Conservation (phyloP, 2,113 vertebrate species). For the Lichenostomus cassidix region DNA sequence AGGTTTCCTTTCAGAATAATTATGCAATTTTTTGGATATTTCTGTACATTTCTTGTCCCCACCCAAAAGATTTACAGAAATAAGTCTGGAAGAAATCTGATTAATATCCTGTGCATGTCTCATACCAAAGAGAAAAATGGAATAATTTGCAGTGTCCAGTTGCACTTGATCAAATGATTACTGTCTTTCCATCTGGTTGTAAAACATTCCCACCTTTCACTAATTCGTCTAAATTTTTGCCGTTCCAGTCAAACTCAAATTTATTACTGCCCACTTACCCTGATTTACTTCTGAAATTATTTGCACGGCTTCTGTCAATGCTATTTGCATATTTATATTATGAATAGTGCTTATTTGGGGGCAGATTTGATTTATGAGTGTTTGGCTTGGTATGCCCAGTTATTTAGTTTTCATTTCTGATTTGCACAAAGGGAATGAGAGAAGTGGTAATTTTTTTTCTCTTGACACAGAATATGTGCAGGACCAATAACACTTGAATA, state of each 20-base stretch:
- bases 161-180: constrained; percentile 69
- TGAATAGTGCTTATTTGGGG: constrained; percentile 68
- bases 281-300: constrained; percentile 74
- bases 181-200: constrained; percentile 57
- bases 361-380: constrained; percentile 68
- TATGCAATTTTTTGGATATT: background rate
- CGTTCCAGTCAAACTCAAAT: constrained; percentile 71
- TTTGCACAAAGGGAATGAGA: constrained; percentile 55
- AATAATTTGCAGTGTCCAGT: constrained; percentile 66
- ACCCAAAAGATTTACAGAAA: background rate
- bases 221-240: constrained; percentile 72
- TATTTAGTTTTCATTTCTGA: constrained; percentile 67
- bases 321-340: constrained; percentile 74
- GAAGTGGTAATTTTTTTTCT: constrained; percentile 28
- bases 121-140: constrained; percentile 10
- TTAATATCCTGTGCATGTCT: background rate
- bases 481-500: background rate
- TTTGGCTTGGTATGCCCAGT: constrained; percentile 59
- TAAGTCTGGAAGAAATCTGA: background rate
- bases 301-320: constrained; percentile 63
- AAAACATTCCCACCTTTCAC: constrained; percentile 68
- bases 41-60: background rate
- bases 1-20: background rate
- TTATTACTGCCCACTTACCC: constrained; percentile 72
- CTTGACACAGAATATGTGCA: background rate